These are phyloP conservation scores for Thaleichthys pacificus DNA, from an alignment of 2,797 vertebrate species.

Conservation along the genomic window DNA sequence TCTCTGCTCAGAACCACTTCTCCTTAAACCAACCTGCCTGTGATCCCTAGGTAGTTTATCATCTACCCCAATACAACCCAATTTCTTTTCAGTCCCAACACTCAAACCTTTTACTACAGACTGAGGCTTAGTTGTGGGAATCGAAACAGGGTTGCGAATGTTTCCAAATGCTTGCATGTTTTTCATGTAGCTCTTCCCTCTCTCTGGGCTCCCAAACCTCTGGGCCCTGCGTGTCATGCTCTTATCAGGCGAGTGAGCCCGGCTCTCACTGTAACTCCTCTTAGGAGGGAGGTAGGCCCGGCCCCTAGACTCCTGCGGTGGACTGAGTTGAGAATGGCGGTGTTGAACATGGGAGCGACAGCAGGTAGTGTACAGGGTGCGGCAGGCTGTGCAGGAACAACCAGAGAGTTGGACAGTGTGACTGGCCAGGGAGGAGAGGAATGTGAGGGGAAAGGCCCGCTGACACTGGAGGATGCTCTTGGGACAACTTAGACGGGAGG, in stretches of 20 bases:
- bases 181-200: conserved; percentile 61
- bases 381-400: conserved; percentile 58
- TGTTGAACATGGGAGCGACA: conserved; percentile 51
- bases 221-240: conserved; percentile 13
- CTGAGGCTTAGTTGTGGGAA: conserved; percentile 38
- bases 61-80: background rate
- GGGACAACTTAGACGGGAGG: conserved; percentile 71
- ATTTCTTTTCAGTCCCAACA: background rate
- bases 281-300: conserved; percentile 45
- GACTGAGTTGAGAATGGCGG: conserved; percentile 52
- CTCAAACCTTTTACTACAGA: conserved; percentile 16
- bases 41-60: conserved; percentile 11
- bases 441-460: conserved; percentile 72
- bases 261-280: conserved; percentile 74
- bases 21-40: conserved; percentile 27
- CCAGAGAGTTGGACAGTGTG: conserved; percentile 53
- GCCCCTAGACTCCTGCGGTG: conserved; percentile 39
- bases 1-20: conserved; percentile 54
- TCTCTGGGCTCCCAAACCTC: conserved; percentile 38
- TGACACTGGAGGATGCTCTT: conserved; percentile 79
- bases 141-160: conserved; percentile 61
- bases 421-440: conserved; percentile 67
- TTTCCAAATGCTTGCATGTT: conserved; percentile 78
- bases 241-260: conserved; percentile 44
- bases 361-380: conserved; percentile 48